Evolutionary conservation across 2,797 vertebrate species (phyloP), one percentile per base, ranked within the genome.

Genomic region (Fundulus diaphanus): DNA sequence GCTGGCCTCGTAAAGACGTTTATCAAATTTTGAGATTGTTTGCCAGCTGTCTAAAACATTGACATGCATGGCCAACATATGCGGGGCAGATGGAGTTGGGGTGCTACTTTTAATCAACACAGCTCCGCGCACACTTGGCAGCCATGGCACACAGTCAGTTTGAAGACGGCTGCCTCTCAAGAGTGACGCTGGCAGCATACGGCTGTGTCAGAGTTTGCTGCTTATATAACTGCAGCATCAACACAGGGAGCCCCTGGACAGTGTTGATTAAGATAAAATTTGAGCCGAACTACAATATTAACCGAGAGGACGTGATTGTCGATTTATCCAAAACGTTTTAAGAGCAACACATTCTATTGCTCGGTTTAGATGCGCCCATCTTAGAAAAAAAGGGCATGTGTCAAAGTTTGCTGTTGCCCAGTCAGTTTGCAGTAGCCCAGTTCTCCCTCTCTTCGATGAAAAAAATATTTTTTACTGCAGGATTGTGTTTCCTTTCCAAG

Each of bases 71-170:
- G 68, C 79, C 78, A 86, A 20, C n/a, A 67, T 76, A 54, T 70
- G 42, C 75, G 15, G 68, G 82, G 82, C 87, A 92, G 88, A 91
- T 90, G 85, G 90, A 85, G 68, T 70, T 68, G 67, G n/a, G 74
- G 70, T 79, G 77, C 71, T 87, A 68, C 73, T 85, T 89, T 89
- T 92, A 88, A 92, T 91, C 82, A 89, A 90, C 85, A 87, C 75
- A 77, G 78, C 79, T 90, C 81, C 74, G 82, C 79, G 73, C 74
- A 27, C 54, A 67, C 76, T 87, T 93, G 92, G 90, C 90, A 90
- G 71, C 74, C 18, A 7, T 54, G 7, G 65, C 40, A 44, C 54
- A 48, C 51, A 84, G 77, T 89, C 71, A 81, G 87, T 92, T 88
- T 88, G 86, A 87, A 88, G 85, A 82, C 73, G 85, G 89, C 76